phyloP scores from a whole-genome alignment of 2,888 invertebrate species.

The Thysanoteuthis rhombus region DNA sequence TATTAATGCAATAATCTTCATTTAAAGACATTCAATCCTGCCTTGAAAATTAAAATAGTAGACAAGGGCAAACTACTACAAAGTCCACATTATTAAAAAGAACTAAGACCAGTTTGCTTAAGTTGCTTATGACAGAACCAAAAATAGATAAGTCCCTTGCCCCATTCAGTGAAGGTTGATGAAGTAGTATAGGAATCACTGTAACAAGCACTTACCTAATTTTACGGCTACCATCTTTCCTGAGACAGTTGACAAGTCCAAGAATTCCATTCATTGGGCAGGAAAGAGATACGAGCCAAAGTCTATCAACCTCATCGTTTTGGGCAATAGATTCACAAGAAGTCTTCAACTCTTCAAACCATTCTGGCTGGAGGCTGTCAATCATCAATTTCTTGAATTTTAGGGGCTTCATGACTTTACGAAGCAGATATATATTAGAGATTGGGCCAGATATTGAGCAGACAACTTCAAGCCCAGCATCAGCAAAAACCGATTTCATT shows the following conservation, averaged over 20 bases:
- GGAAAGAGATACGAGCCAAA: constrained; percentile 77
- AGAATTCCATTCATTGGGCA: constrained; percentile 81
- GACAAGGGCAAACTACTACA: no score
- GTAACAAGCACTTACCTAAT: constrained; percentile 72
- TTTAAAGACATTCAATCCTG: no score
- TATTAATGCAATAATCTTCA: no score
- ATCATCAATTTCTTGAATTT: constrained; percentile 43
- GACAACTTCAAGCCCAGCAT: constrained; percentile 72
- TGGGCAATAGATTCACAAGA: constrained; percentile 76
- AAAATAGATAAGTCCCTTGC: no score
- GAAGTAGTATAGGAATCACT: no score
- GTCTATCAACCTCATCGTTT: constrained; percentile 69
- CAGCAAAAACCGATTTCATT: constrained; percentile 51
- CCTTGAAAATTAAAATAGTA: no score
- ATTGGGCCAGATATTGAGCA: constrained; percentile 75
- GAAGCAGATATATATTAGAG: constrained; percentile 73
- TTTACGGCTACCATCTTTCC: constrained; percentile 83
- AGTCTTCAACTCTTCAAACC: constrained; percentile 84
- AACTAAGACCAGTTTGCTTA: no score
- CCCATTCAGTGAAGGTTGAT: no score
- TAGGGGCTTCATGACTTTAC: constrained; percentile 68
- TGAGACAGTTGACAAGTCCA: constrained; percentile 90
- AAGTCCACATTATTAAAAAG: no score
- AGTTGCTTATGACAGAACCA: no score
- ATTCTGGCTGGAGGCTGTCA: constrained; percentile 66